phyloP scores from a whole-genome alignment of 2,797 vertebrate genomes.

The Cuniculus paca region DNA sequence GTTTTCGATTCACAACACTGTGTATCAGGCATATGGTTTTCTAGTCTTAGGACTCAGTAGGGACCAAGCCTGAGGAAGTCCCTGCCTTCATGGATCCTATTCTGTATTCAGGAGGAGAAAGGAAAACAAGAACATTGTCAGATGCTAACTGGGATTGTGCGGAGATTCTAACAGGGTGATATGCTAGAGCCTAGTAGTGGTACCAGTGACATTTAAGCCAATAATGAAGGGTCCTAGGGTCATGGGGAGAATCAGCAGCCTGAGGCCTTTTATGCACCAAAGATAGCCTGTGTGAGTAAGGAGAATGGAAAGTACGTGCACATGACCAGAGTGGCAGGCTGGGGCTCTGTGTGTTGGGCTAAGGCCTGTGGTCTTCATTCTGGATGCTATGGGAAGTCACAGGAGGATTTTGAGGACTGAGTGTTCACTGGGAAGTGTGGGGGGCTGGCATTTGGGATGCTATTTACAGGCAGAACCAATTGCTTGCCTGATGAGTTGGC shows the following conservation, averaged over 20 bases:
- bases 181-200: background rate
- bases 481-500: conserved; percentile 32
- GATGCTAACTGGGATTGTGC: background rate
- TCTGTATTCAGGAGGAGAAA: background rate
- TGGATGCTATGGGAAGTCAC: background rate
- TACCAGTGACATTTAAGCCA: conserved; percentile 5
- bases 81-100: background rate
- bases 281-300: background rate
- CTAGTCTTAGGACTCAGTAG: background rate
- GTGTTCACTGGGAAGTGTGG: background rate
- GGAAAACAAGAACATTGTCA: background rate
- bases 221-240: background rate
- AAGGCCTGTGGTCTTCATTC: background rate
- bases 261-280: background rate
- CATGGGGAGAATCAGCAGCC: background rate
- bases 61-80: background rate
- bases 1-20: no score
- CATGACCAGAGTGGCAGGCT: background rate
- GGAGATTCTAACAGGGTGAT: background rate
- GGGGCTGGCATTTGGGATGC: background rate
- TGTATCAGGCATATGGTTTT: background rate
- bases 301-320: background rate
- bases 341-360: background rate
- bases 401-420: background rate
- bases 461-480: conserved; percentile 66